A percentile compares a stretch with the other conserved stretches of the same genome.
Conservation (phyloP, 2,888 invertebrate genomes). For the Volucella zonaria region DNA sequence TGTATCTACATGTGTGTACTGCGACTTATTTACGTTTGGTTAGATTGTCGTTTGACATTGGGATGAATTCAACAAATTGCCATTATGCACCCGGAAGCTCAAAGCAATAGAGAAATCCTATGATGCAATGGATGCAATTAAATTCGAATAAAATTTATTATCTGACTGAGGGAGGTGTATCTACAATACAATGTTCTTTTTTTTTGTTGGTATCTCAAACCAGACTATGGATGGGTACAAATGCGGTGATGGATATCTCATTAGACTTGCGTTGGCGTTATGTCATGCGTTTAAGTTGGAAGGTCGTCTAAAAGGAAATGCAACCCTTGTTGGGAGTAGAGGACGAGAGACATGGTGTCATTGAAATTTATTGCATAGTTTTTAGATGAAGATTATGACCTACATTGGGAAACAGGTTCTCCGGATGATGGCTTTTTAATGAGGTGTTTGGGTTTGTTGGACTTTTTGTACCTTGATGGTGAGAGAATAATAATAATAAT, state of each 20-base stretch:
- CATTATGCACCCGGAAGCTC: constrained; percentile 34
- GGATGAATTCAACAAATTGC: constrained; percentile 11
- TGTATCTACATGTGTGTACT: background rate
- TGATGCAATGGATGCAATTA: constrained; percentile 51
- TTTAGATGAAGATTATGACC: constrained; percentile 66
- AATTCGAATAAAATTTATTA: constrained; percentile 58
- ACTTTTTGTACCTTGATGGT: constrained; percentile 36
- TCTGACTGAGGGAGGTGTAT: background rate
- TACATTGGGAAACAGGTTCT: constrained; percentile 65
- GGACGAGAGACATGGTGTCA: constrained; percentile 29
- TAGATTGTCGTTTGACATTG: background rate
- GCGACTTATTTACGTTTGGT: background rate
- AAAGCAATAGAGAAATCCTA: constrained; percentile 7
- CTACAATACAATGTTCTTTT: background rate
- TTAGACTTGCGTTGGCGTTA: constrained; percentile 9
- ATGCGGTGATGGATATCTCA: constrained; percentile 11
- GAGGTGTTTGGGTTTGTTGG: constrained; percentile 67
- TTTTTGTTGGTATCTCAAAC: background rate
- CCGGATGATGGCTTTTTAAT: constrained; percentile 69
- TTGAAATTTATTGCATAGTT: constrained; percentile 71
- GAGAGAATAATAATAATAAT: background rate
- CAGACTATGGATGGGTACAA: background rate
- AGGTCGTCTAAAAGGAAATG: constrained; percentile 29
- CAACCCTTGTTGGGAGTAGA: constrained; percentile 31
- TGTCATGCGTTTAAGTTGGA: constrained; percentile 22